phyloP scores from a whole-genome alignment of 1,140 invertebrate species.

The Ditylenchus dipsaci region DNA sequence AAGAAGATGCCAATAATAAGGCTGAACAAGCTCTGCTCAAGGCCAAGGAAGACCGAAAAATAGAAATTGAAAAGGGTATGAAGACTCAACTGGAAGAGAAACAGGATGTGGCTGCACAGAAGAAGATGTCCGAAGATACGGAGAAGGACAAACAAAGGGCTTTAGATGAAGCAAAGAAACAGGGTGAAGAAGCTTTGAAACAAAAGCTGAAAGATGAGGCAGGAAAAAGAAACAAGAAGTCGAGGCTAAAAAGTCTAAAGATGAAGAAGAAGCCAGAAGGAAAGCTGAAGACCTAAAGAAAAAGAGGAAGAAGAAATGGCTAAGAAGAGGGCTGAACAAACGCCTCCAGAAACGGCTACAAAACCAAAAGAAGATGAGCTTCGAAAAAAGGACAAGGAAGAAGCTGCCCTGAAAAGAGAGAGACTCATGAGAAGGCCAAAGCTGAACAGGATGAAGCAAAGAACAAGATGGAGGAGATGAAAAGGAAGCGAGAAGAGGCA shows the following conservation, averaged over 20 bases:
- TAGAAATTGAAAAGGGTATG: conserved; percentile 7
- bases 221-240: conserved; percentile 20
- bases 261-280: conserved; percentile 6
- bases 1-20: conserved; percentile 9
- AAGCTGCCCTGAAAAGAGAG: background rate
- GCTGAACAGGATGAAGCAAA: conserved; percentile 19
- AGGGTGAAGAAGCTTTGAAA: background rate
- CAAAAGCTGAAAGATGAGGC: background rate
- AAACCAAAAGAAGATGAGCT: conserved; percentile 2
- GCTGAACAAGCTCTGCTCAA: background rate
- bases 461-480: conserved; percentile 8
- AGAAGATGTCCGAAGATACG: conserved; percentile 10
- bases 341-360: background rate
- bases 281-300: background rate
- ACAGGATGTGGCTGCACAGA: background rate
- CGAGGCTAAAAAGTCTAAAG: conserved; percentile 11
- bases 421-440: conserved; percentile 15
- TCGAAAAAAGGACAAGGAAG: conserved; percentile 15
- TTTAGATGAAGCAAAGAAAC: conserved; percentile 1
- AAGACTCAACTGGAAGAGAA: background rate
- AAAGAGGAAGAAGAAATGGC: background rate
- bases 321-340: conserved; percentile 20
- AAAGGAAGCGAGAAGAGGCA: conserved; percentile 13
- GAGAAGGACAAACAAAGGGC: conserved; percentile 1
- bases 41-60: background rate